Base-by-base conservation (phyloP, 2,888 invertebrate genomes). In the Dromius quadrimaculatus region DNA sequence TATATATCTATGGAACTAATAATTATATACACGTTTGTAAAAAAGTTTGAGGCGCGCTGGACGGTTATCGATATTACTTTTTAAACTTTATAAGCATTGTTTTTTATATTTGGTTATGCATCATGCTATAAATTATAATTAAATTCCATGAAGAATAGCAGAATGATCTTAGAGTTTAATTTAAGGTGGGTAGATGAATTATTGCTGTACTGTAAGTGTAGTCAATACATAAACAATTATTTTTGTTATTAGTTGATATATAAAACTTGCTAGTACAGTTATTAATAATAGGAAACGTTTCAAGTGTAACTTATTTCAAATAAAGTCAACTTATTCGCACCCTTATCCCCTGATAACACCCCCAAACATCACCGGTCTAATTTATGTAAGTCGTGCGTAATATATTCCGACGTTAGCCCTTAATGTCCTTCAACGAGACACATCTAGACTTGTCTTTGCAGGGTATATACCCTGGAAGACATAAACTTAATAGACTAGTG, bases 331-430 rank as follows among this genome's bases (percentile, higher is more conserved):
- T n/a, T n/a, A n/a, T n/a, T n/a, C n/a, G n/a, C n/a, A n/a, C n/a
- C n/a, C n/a, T n/a, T n/a, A n/a, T n/a, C n/a, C n/a, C n/a, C n/a
- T n/a, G n/a, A n/a, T n/a, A n/a, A n/a, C n/a, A n/a, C n/a, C n/a
- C n/a, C n/a, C n/a, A n/a, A n/a, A n/a, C n/a, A n/a, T n/a, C 50
- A 8, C 28, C 11, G 50, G 50, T 54, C 50, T 54, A 54, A 54
- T 54, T 54, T 54, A 54, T 54, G 50, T 54, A 54, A 54, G 28
- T 54, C 50, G 5, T 28, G 5, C 11, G 50, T 54, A 54, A 54
- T 54, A 54, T 54, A 54, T 54, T 54, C 50, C 50, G 50, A 54
- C 50, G 50, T 54, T 54, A 54, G 50, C 50, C 50, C 28, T 54
- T 54, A 54, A 54, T 54, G 50, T 54, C 50, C 50, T 9, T 54